These are phyloP conservation scores for Cyclargus thomasi DNA, from an alignment of 1,140 invertebrate genomes.

Conservation along the genomic window DNA sequence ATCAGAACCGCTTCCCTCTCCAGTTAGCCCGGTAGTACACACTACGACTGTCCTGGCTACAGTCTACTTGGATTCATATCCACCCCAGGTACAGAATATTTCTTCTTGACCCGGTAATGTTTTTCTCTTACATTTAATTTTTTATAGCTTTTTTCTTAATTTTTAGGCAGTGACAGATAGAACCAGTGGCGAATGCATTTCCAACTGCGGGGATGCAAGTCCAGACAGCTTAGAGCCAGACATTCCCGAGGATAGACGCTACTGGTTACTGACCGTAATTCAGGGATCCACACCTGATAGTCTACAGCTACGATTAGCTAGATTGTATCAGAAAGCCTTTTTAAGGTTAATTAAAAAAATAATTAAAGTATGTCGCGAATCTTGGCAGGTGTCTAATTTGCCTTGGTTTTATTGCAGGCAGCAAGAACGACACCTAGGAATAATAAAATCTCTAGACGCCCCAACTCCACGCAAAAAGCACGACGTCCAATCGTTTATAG, in stretches of 20 bases:
- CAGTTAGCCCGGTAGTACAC: conserved; percentile 55
- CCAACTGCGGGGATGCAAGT: conserved; percentile 53
- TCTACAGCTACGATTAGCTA: conserved; percentile 77
- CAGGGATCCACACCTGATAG: conserved; percentile 72
- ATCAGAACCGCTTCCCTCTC: conserved; percentile 38
- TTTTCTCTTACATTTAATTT: neutral
- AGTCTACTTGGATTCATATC: conserved; percentile 75
- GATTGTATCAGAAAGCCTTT: conserved; percentile 80
- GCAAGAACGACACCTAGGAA: conserved; percentile 82
- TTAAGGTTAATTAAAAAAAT: conserved; percentile 69
- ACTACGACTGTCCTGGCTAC: conserved; percentile 79
- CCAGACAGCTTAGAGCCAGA: conserved; percentile 64
- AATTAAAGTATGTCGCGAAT: too few species aligned
- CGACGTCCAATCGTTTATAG: conserved; percentile 63
- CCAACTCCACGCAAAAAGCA: conserved; percentile 62
- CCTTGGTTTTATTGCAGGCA: conserved; percentile 71
- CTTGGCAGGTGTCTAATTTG: neutral
- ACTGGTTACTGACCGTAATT: conserved; percentile 88
- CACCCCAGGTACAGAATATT: conserved; percentile 43
- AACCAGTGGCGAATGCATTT: conserved; percentile 58
- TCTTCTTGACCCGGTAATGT: too few species aligned
- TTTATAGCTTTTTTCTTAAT: neutral
- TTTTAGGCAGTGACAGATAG: conserved; percentile 64
- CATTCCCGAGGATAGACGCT: conserved; percentile 77
- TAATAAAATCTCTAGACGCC: conserved; percentile 70